phyloP scores from a whole-genome alignment of 1,140 invertebrate genomes.

The Drosophila auraria region DNA sequence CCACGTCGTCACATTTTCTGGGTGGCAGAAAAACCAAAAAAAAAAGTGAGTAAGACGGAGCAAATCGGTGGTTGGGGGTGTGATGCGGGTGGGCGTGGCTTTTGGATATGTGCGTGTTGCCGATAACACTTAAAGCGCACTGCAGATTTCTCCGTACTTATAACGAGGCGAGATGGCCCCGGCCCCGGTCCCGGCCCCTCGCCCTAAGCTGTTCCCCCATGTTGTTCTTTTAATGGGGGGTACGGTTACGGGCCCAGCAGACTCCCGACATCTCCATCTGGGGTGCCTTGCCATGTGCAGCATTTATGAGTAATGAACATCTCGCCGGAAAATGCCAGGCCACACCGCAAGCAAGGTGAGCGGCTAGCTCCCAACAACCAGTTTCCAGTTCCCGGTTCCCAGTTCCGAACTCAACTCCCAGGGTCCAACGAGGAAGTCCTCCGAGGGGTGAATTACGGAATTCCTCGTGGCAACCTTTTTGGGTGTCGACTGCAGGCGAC shows the following conservation, averaged over 20 bases:
- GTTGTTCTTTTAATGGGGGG: slow-evolving; percentile 52
- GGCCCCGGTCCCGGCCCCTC: not conserved
- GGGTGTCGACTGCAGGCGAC: slow-evolving; percentile 71
- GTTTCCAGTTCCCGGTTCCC: slow-evolving; percentile 13
- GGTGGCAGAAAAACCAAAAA: slow-evolving; percentile 23
- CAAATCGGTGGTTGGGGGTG: slow-evolving; percentile 17
- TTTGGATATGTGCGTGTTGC: slow-evolving; percentile 69
- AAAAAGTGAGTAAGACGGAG: not conserved
- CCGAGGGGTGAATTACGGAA: slow-evolving; percentile 63
- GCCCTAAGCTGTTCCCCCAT: slow-evolving; percentile 12
- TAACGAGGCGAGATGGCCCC: slow-evolving; percentile 63
- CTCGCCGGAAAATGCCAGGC: slow-evolving; percentile 77
- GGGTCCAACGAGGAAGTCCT: slow-evolving; percentile 27
- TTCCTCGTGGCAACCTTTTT: slow-evolving; percentile 67
- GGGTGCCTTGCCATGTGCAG: slow-evolving; percentile 68
- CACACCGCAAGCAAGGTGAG: slow-evolving; percentile 77
- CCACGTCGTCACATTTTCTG: slow-evolving; percentile 73
- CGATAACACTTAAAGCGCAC: slow-evolving; percentile 83
- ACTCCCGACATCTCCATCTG: slow-evolving; percentile 34
- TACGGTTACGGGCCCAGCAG: slow-evolving; percentile 1
- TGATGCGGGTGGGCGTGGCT: slow-evolving; percentile 35
- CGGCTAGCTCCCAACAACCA: slow-evolving; percentile 38
- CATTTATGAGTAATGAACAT: slow-evolving; percentile 83
- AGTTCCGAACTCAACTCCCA: not conserved
- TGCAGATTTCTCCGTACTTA: slow-evolving; percentile 81